phyloP scores from a whole-genome alignment of 2,797 vertebrate genomes.

The Anas acuta region DNA sequence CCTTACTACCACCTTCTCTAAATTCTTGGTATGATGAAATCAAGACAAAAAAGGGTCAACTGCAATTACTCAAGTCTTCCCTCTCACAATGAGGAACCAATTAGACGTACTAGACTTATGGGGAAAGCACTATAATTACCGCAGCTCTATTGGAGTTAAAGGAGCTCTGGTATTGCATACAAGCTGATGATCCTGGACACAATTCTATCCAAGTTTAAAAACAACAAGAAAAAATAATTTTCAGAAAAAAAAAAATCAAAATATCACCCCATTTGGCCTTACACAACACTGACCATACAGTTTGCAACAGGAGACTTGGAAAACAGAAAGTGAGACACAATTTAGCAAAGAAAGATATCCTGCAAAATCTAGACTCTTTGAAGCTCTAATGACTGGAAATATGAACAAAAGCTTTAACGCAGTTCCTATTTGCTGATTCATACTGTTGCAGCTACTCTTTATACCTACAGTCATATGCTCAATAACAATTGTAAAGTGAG shows the following conservation, averaged over 20 bases:
- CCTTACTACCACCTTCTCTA: background rate
- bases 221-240: too few relatives aligned
- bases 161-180: background rate
- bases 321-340: background rate
- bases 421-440: background rate
- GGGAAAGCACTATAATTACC: background rate
- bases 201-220: background rate
- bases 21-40: background rate
- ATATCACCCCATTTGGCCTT: background rate
- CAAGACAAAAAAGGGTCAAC: background rate
- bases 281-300: background rate
- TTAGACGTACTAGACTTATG: background rate
- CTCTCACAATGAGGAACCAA: background rate
- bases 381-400: background rate
- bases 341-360: background rate
- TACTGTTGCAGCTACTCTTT: background rate
- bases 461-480: background rate
- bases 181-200: background rate
- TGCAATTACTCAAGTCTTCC: background rate
- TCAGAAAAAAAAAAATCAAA: background rate
- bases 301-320: background rate
- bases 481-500: background rate
- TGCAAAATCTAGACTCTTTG: background rate
- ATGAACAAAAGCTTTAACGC: conserved; percentile 16
- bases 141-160: background rate